These are phyloP conservation scores for Cricetomys ansorgei DNA, from an alignment of 2,113 vertebrate genomes.

Conservation along the genomic window DNA sequence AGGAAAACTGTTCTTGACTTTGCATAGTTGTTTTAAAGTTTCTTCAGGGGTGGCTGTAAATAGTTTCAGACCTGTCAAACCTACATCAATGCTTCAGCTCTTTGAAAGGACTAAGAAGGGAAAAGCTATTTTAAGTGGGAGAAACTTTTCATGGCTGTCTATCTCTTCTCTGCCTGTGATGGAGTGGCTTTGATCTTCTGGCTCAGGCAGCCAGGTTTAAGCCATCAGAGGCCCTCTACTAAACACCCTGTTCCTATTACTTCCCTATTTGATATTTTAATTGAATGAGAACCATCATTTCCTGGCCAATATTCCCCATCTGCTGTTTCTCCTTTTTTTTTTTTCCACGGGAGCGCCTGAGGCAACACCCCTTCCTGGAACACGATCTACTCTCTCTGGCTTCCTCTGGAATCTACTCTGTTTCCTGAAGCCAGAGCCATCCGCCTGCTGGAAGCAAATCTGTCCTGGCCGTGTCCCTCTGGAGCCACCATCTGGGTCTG, in stretches of 20 bases:
- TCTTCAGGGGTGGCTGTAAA: slow-evolving; percentile 41
- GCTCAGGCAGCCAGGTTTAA: background rate
- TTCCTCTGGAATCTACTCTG: slow-evolving; percentile 61
- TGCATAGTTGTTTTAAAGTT: slow-evolving; percentile 44
- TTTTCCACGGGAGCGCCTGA: background rate
- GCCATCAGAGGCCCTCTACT: slow-evolving; percentile 36
- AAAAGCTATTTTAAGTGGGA: slow-evolving; percentile 18
- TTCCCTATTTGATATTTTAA: slow-evolving; percentile 67
- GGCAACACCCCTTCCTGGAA: slow-evolving; percentile 48
- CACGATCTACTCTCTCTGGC: slow-evolving; percentile 39
- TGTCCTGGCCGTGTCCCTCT: slow-evolving; percentile 35
- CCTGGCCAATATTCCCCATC: slow-evolving; percentile 69
- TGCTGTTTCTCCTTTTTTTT: slow-evolving; percentile 48
- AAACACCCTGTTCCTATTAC: slow-evolving; percentile 26
- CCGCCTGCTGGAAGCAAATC: slow-evolving; percentile 41
- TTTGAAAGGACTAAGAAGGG: slow-evolving; percentile 9
- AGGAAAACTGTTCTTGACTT: slow-evolving; percentile 32
- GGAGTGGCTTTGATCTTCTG: slow-evolving; percentile 17
- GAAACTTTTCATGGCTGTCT: slow-evolving; percentile 15
- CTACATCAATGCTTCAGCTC: background rate
- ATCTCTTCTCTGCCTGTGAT: slow-evolving; percentile 40
- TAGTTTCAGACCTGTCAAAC: slow-evolving; percentile 32
- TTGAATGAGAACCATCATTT: slow-evolving; percentile 38
- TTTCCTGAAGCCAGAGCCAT: slow-evolving; percentile 55
- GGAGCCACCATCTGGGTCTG: slow-evolving; percentile 16